A percentile compares a stretch with the other conserved stretches of the same genome.
Evolutionary conservation across 2,888 invertebrate species (phyloP).

Genomic region (Priocnemis perturbator): DNA sequence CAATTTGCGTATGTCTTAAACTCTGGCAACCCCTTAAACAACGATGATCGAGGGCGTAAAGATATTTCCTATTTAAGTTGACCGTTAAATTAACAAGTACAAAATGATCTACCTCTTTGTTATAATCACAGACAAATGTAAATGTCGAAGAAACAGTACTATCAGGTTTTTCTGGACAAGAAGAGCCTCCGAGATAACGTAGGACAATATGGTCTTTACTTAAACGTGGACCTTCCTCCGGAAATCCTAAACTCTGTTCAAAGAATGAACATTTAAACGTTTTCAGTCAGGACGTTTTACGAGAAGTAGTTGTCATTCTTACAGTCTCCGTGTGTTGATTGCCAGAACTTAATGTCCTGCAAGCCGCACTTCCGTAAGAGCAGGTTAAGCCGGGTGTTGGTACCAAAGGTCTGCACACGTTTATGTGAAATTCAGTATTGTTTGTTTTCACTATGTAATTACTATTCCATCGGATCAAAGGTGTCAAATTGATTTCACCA

Average conservation of each 20-base stretch:
- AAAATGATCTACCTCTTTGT: conserved; percentile 37
- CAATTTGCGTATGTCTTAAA: conserved; percentile 61
- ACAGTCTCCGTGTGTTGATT: conserved; percentile 59
- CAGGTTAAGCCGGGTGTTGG: conserved; percentile 57
- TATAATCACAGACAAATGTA: conserved; percentile 54
- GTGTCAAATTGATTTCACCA: conserved; percentile 54
- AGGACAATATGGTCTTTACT: conserved; percentile 52
- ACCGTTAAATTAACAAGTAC: not conserved
- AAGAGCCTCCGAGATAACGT: conserved; percentile 57
- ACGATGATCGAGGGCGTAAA: not conserved
- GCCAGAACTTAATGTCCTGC: conserved; percentile 51
- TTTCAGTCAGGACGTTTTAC: not conserved
- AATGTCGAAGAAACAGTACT: conserved; percentile 56
- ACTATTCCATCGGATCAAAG: conserved; percentile 50
- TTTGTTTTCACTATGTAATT: conserved; percentile 62
- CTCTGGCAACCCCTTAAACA: conserved; percentile 54
- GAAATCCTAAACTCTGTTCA: conserved; percentile 63
- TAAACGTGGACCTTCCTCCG: conserved; percentile 52
- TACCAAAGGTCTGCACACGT: conserved; percentile 65
- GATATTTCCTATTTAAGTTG: not conserved
- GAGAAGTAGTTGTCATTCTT: conserved; percentile 38
- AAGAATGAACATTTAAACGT: conserved; percentile 19
- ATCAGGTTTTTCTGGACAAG: conserved; percentile 55
- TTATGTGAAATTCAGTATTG: conserved; percentile 64
- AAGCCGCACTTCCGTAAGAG: conserved; percentile 61